Percentiles rank a stretch among this genome's conserved stretches.
Conservation (phyloP, 2,888 invertebrate genomes). For the Silvanus unidentatus region DNA sequence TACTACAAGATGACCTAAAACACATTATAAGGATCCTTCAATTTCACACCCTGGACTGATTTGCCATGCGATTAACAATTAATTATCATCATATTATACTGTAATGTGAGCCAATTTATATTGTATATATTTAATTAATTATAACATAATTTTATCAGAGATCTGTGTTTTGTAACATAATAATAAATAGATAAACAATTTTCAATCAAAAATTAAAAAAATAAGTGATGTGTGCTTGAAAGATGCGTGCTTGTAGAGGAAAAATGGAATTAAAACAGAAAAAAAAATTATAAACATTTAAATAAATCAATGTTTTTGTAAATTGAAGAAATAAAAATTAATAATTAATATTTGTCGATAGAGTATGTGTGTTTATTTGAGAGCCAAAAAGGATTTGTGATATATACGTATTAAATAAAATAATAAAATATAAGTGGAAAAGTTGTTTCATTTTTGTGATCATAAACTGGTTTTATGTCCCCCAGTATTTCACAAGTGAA, state of each 20-base stretch:
- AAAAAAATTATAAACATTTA: slow-evolving; percentile 1
- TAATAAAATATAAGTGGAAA: slow-evolving; percentile 42
- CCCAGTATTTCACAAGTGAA: slow-evolving; percentile 6
- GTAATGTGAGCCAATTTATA: slow-evolving; percentile 28
- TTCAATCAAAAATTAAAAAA: slow-evolving; percentile 28
- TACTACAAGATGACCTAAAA: slow-evolving; percentile 30
- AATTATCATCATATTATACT: not conserved
- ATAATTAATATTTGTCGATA: slow-evolving; percentile 46
- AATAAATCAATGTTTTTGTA: slow-evolving; percentile 43
- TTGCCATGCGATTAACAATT: too few species aligned
- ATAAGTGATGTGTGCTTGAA: slow-evolving; percentile 40
- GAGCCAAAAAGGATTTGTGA: slow-evolving; percentile 71
- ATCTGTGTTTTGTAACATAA: slow-evolving; percentile 44
- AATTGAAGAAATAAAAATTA: slow-evolving; percentile 41
- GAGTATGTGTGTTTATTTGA: slow-evolving; percentile 59
- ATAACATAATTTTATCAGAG: slow-evolving; percentile 42
- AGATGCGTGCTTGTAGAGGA: slow-evolving; percentile 31
- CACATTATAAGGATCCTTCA: not conserved
- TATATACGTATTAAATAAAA: slow-evolving; percentile 59
- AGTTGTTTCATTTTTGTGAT: slow-evolving; percentile 32
- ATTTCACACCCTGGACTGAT: too few species aligned
- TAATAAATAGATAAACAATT: slow-evolving; percentile 24
- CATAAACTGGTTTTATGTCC: slow-evolving; percentile 10
- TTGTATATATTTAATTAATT: slow-evolving; percentile 38
- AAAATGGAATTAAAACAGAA: too few species aligned